Percentiles rank a stretch among this genome's conserved stretches.
These are phyloP conservation scores for Archaeoteleia sp. DNA, from an alignment of 2,888 invertebrate species.

Conservation along the genomic window DNA sequence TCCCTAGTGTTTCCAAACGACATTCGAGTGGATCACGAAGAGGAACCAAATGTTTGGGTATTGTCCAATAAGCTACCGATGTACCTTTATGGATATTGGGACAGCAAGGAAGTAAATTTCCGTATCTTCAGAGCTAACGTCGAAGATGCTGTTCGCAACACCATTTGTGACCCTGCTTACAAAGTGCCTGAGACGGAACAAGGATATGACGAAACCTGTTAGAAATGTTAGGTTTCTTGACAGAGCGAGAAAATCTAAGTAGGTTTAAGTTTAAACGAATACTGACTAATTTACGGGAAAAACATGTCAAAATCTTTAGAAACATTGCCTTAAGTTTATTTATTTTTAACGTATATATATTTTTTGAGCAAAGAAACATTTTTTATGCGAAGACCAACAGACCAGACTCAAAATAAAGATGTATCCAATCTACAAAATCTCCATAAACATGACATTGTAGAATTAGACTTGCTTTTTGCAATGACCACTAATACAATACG, in stretches of 20 bases:
- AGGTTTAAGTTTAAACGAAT: slow-evolving; percentile 1
- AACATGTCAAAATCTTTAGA: too few relatives aligned
- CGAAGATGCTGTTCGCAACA: slow-evolving; percentile 79
- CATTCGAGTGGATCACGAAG: slow-evolving; percentile 83
- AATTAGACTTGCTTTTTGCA: too few relatives aligned
- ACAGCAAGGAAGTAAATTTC: slow-evolving; percentile 82
- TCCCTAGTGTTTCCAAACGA: slow-evolving; percentile 88
- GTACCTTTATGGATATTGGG: slow-evolving; percentile 81
- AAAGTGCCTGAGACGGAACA: slow-evolving; percentile 57
- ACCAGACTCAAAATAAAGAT: too few relatives aligned
- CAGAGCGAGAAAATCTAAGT: background rate
- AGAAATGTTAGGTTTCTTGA: too few relatives aligned
- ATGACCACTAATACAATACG: too few relatives aligned
- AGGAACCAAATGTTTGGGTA: slow-evolving; percentile 84
- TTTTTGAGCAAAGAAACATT: too few relatives aligned
- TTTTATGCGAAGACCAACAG: too few relatives aligned
- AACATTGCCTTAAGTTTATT: too few relatives aligned
- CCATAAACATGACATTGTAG: too few relatives aligned
- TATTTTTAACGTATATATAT: too few relatives aligned
- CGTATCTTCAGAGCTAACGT: slow-evolving; percentile 82
- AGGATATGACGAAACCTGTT: slow-evolving; percentile 46
- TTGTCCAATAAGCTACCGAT: slow-evolving; percentile 85
- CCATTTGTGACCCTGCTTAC: slow-evolving; percentile 82
- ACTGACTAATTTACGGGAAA: background rate
- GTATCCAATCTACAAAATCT: too few relatives aligned